Percentiles rank a stretch among this genome's conserved stretches.
Evolutionary conservation across 1,140 invertebrate genomes (phyloP).

Genomic region (Limonius californicus): DNA sequence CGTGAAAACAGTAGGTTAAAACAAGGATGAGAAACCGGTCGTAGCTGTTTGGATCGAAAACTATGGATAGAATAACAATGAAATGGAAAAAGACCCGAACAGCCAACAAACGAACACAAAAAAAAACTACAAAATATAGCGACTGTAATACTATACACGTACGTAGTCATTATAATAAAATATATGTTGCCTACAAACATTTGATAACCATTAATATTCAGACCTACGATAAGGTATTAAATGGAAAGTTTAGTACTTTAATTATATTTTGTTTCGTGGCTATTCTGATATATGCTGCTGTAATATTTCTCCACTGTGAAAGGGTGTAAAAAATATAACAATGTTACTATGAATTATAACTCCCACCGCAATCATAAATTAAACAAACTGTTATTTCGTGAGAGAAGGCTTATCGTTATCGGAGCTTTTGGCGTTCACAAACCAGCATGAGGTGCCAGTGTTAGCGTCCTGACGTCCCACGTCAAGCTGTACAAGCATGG

Average conservation of each 20-base stretch:
- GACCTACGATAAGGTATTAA: background rate
- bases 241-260: background rate
- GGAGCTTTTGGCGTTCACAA: constrained; percentile 30
- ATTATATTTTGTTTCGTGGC: constrained; percentile 4
- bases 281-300: constrained; percentile 1
- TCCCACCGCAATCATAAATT: constrained; percentile 19
- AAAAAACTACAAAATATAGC: too few species aligned
- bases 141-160: background rate
- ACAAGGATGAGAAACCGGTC: too few species aligned
- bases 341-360: constrained; percentile 22
- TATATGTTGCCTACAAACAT: too few species aligned
- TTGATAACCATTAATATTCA: background rate
- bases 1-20: too few species aligned
- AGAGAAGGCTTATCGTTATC: constrained; percentile 29
- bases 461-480: constrained; percentile 23
- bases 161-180: too few species aligned
- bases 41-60: too few species aligned
- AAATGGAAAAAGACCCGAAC: too few species aligned
- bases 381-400: constrained; percentile 26
- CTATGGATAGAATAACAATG: too few species aligned
- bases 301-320: constrained; percentile 10
- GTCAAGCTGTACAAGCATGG: constrained; percentile 22
- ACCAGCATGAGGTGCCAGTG: constrained; percentile 30
- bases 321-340: constrained; percentile 17
- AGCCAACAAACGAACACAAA: too few species aligned